These are phyloP conservation scores for Sebastes jordani DNA, from an alignment of 2,797 vertebrate genomes.

Conservation along the genomic window DNA sequence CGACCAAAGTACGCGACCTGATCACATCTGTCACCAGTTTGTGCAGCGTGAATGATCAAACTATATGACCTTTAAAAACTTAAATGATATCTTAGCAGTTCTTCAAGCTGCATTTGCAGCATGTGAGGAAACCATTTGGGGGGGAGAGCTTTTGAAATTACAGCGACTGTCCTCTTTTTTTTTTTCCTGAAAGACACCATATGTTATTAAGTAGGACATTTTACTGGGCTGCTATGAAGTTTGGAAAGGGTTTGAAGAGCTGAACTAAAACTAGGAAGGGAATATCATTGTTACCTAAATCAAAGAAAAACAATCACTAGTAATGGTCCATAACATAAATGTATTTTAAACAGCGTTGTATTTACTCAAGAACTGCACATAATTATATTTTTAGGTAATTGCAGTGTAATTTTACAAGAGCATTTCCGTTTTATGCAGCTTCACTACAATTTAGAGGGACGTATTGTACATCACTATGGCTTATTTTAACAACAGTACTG, in stretches of 20 bases:
- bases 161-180: conserved; percentile 26
- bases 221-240: conserved; percentile 45
- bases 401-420: neutral
- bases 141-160: conserved; percentile 23
- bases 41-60: conserved; percentile 57
- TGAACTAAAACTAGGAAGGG: conserved; percentile 26
- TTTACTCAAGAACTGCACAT: neutral
- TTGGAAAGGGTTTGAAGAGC: conserved; percentile 35
- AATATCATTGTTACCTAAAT: conserved; percentile 16
- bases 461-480: no score
- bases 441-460: neutral
- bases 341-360: neutral
- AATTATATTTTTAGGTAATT: neutral
- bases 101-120: conserved; percentile 44
- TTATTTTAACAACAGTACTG: neutral
- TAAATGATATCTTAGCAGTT: conserved; percentile 56
- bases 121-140: conserved; percentile 25
- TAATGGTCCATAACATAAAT: neutral
- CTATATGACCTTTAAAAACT: conserved; percentile 68
- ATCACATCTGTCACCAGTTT: conserved; percentile 75
- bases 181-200: conserved; percentile 28
- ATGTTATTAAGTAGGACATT: conserved; percentile 55
- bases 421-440: neutral
- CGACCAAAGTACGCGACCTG: conserved; percentile 61
- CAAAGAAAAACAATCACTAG: neutral